Evolutionary conservation across 2,888 invertebrate species (phyloP).

Genomic region (Folsomia manolachei): DNA sequence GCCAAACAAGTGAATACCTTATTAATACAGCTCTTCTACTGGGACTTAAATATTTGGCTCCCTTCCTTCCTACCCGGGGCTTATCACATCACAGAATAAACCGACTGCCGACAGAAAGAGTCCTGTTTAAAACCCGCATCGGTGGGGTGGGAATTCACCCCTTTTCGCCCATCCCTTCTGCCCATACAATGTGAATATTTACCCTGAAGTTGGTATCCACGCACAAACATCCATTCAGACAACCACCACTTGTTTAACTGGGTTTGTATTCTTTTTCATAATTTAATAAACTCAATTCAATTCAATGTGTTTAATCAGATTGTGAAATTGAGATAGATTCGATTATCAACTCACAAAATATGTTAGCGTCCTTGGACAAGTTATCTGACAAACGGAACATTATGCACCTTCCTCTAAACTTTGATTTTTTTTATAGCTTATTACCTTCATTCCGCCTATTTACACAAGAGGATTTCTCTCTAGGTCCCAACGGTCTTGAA

Average conservation of each 20-base stretch:
- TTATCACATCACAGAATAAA: no score
- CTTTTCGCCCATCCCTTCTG: background rate
- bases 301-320: background rate
- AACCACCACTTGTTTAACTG: background rate
- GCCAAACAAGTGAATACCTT: background rate
- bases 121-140: background rate
- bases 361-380: no score
- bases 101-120: no score
- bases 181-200: background rate
- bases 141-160: background rate
- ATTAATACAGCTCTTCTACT: no score
- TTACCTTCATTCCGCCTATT: no score
- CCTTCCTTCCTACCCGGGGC: no score
- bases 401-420: no score
- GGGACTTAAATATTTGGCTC: no score
- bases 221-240: background rate
- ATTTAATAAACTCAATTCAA: background rate
- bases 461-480: no score
- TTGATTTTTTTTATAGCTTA: no score
- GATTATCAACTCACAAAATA: background rate
- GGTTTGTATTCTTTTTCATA: background rate
- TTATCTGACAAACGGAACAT: no score
- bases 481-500: no score
- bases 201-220: background rate
- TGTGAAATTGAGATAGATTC: background rate